Evolutionary conservation across 2,113 vertebrate genomes (phyloP), one percentile per base, ranked within the genome.

Genomic region (Mungos mungo): DNA sequence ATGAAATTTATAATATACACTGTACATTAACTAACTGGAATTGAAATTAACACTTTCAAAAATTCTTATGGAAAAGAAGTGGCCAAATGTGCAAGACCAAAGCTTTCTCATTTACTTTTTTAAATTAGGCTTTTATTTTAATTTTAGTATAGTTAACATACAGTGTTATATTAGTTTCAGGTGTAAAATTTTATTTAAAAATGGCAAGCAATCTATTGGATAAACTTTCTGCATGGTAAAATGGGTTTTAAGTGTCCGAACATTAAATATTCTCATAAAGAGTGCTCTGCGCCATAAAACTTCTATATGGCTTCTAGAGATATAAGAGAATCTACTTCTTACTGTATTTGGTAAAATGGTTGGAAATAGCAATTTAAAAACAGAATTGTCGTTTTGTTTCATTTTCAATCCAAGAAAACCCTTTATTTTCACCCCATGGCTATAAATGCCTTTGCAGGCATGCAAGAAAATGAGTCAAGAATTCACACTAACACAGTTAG

Each of bases 361-460:
- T 76, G n/a, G 47, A 80, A 93, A 65, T 7, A 19, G 18, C 41
- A 74, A 84, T 74, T 81, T 45, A 15, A 90, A 92, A 86, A 74
- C 5, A 80, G 94, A 94, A 80, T 68, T 41, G 13, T 63, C 80
- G 74, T 68, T 69, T 81, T 89, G 38, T 69, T 96, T 90, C 89
- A 87, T 77, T 69, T 97, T 87, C 50, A 85, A 14, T 69, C 13
- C 19, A 69, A 93, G 38, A 90, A 82, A 69, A 12, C 60, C 65
- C 50, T 90, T 77, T 77, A 90, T 83, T 95, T 97, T 93, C 81
- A 87, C 74, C 74, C 90, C 74, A 71, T 54, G 76, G 57, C 66
- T 81, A 41, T 60, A 68, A 86, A 69, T 74, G 47, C 23, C 45
- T 95, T 89, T 76, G 35, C 11, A 68, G 35, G 8, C 47, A 31